Conservation (phyloP, 2,888 invertebrate genomes). For the Macrophya alboannulata region DNA sequence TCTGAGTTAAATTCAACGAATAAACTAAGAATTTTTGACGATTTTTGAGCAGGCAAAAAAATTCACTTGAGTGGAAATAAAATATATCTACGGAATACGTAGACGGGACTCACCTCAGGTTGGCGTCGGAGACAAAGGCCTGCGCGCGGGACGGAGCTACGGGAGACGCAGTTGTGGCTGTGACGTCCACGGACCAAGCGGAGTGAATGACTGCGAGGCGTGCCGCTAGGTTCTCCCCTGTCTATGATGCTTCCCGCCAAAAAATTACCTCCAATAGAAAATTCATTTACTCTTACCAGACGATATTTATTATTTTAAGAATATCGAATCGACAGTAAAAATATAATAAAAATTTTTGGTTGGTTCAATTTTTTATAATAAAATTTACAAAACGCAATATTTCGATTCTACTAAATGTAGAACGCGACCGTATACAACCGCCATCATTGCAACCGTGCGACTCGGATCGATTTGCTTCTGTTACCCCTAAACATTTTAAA, state of each 20-base stretch:
- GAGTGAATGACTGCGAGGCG: conserved; percentile 56
- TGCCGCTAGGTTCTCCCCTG: conserved; percentile 57
- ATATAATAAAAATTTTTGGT: conserved; percentile 42
- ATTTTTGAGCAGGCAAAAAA: conserved; percentile 51
- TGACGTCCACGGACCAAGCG: conserved; percentile 55
- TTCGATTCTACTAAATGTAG: neutral
- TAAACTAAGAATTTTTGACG: conserved; percentile 58
- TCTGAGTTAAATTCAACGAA: conserved; percentile 38
- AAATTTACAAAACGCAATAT: conserved; percentile 43
- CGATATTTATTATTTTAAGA: conserved; percentile 38
- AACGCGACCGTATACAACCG: conserved; percentile 39
- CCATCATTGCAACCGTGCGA: conserved; percentile 50
- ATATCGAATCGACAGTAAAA: conserved; percentile 20
- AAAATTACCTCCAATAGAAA: conserved; percentile 54
- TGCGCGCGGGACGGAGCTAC: conserved; percentile 66
- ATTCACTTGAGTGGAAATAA: conserved; percentile 53
- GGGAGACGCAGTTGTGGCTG: conserved; percentile 56
- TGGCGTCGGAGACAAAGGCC: conserved; percentile 69
- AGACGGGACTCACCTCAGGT: conserved; percentile 59
- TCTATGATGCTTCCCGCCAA: conserved; percentile 54
- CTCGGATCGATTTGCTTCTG: conserved; percentile 55
- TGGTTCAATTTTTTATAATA: conserved; percentile 31
- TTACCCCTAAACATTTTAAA: conserved; percentile 53
- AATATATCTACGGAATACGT: conserved; percentile 50
- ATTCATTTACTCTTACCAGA: conserved; percentile 28